phyloP scores from a whole-genome alignment of 1,140 invertebrate genomes.

The Yoshiicerus persimilis region DNA sequence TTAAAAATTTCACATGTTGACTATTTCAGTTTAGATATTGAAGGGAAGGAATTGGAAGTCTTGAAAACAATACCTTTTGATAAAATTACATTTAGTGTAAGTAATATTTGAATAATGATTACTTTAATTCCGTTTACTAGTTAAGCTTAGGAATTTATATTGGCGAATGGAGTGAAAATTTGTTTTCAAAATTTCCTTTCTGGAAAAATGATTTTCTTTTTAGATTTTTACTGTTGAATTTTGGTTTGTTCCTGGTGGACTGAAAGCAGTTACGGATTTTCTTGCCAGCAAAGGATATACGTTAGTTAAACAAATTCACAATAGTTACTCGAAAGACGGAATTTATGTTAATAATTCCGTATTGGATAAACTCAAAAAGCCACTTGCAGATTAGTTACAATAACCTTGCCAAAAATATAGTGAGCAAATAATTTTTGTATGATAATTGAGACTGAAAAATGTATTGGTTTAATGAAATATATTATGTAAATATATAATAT shows the following conservation, averaged over 20 bases:
- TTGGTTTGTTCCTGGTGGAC: neutral
- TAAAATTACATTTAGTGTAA: constrained; percentile 42
- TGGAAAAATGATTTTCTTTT: neutral
- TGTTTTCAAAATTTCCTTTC: neutral
- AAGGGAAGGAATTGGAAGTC: constrained; percentile 60
- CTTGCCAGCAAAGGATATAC: neutral
- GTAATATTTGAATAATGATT: neutral
- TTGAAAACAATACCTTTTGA: constrained; percentile 61
- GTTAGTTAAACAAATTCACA: neutral
- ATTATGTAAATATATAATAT: no score
- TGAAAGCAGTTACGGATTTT: neutral
- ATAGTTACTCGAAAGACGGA: neutral
- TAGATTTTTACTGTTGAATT: neutral
- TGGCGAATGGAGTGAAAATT: neutral
- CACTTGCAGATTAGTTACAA: no score
- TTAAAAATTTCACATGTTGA: constrained; percentile 54
- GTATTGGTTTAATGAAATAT: no score
- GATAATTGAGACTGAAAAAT: no score
- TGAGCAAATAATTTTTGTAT: no score
- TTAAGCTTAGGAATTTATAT: neutral
- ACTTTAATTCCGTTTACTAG: neutral
- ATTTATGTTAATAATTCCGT: neutral
- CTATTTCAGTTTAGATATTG: constrained; percentile 60
- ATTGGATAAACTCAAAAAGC: no score
- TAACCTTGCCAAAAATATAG: no score